Percentiles rank a stretch among this genome's conserved stretches.
These are phyloP conservation scores for Onthophagus sagittarius DNA, from an alignment of 2,888 invertebrate species.

Conservation along the genomic window DNA sequence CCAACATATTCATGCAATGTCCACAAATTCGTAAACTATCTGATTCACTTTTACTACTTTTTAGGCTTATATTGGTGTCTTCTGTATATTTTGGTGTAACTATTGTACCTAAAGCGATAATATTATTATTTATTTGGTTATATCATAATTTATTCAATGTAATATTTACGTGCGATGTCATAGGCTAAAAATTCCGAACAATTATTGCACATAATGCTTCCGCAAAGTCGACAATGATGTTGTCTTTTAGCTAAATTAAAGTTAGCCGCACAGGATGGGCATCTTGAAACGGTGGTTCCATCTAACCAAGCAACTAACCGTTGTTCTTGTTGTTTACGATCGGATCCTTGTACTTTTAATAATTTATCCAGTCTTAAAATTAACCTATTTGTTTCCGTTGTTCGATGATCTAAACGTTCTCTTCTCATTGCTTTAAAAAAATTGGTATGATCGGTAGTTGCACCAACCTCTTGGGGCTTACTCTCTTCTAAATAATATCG, in stretches of 20 bases:
- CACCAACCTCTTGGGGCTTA: slow-evolving; percentile 65
- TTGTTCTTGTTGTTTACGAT: slow-evolving; percentile 70
- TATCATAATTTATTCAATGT: background rate
- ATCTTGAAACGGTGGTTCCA: slow-evolving; percentile 83
- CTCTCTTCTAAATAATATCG: slow-evolving; percentile 48
- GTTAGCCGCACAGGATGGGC: slow-evolving; percentile 85
- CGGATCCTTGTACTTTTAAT: slow-evolving; percentile 67
- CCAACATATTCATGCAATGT: slow-evolving; percentile 77
- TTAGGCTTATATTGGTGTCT: slow-evolving; percentile 3
- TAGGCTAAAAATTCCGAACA: slow-evolving; percentile 84
- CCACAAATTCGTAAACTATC: slow-evolving; percentile 68
- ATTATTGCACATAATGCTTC: slow-evolving; percentile 87
- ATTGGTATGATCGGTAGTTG: slow-evolving; percentile 63
- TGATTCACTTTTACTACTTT: slow-evolving; percentile 34
- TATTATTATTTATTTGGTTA: background rate
- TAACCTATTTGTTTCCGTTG: slow-evolving; percentile 92
- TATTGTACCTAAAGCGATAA: slow-evolving; percentile 28
- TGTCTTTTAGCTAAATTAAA: slow-evolving; percentile 86
- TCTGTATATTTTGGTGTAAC: slow-evolving; percentile 27
- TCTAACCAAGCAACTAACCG: slow-evolving; percentile 89
- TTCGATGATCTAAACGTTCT: slow-evolving; percentile 76
- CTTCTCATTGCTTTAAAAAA: slow-evolving; percentile 69
- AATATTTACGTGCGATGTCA: slow-evolving; percentile 68
- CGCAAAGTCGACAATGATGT: slow-evolving; percentile 95
- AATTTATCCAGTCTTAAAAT: slow-evolving; percentile 91